phyloP scores from a whole-genome alignment of 2,113 vertebrate genomes.

The Mustelus asterias region DNA sequence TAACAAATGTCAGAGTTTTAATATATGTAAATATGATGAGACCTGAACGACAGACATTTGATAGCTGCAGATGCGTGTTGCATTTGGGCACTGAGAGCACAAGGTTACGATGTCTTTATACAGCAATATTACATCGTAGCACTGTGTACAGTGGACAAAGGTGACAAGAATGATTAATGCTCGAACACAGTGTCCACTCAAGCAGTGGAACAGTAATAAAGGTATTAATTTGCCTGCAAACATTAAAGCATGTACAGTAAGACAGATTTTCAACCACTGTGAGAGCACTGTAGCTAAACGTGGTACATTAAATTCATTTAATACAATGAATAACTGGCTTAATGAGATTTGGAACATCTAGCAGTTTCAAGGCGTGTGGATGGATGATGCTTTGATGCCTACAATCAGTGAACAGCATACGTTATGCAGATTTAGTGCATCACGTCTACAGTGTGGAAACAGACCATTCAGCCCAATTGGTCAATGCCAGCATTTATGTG shows the following conservation, averaged over 20 bases:
- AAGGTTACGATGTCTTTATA: conserved; percentile 38
- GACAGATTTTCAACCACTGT: conserved; percentile 57
- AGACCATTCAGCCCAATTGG: neutral
- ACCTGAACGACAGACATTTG: neutral
- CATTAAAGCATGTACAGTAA: conserved; percentile 51
- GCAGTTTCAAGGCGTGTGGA: conserved; percentile 46
- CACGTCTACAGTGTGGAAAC: conserved; percentile 40
- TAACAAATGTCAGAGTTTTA: conserved; percentile 17
- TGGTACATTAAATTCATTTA: conserved; percentile 62
- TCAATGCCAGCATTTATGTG: neutral
- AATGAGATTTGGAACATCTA: conserved; percentile 62
- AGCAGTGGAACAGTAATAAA: conserved; percentile 58
- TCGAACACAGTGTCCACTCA: conserved; percentile 52
- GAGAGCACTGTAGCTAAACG: conserved; percentile 51
- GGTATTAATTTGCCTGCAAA: conserved; percentile 58
- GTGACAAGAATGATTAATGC: conserved; percentile 55
- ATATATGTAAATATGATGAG: conserved; percentile 22
- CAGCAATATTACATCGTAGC: conserved; percentile 33
- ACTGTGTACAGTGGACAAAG: conserved; percentile 39
- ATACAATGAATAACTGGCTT: conserved; percentile 65
- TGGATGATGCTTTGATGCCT: conserved; percentile 53
- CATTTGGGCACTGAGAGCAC: neutral
- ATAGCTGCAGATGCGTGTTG: neutral
- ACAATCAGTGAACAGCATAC: conserved; percentile 62
- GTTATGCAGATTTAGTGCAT: conserved; percentile 70